A percentile compares a stretch with the other conserved stretches of the same genome.
These are phyloP conservation scores for Rhegmatorhina hoffmannsi DNA, from an alignment of 2,113 vertebrate genomes.

Conservation along the genomic window DNA sequence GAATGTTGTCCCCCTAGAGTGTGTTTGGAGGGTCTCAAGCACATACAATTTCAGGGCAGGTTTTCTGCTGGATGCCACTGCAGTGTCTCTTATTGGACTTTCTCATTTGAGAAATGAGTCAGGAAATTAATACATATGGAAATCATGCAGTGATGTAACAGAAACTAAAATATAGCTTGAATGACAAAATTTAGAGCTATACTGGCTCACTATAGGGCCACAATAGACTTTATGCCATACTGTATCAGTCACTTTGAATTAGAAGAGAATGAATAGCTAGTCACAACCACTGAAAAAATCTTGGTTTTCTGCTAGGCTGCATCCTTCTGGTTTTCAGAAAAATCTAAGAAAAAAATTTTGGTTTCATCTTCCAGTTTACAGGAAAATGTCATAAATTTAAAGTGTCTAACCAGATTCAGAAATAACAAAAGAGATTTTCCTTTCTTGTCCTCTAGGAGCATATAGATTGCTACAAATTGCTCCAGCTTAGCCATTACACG, in stretches of 20 bases:
- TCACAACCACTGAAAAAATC: background rate
- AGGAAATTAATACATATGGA: background rate
- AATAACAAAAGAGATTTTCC: background rate
- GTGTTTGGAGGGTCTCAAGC: background rate
- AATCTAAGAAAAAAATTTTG: background rate
- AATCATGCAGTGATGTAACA: background rate
- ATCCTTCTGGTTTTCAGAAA: background rate
- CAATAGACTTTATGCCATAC: background rate
- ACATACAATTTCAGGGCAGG: rapidly evolving
- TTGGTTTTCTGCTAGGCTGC: background rate
- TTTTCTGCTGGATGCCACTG: background rate
- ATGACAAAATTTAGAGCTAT: background rate
- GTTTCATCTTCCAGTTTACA: background rate
- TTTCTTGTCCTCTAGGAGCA: background rate
- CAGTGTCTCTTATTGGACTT: background rate
- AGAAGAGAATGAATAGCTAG: background rate
- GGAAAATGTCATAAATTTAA: background rate
- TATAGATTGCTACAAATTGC: background rate
- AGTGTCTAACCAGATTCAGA: background rate
- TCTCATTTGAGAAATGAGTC: background rate
- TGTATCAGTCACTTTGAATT: background rate
- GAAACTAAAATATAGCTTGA: background rate
- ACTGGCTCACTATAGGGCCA: background rate
- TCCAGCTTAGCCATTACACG: background rate
- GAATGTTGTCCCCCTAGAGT: background rate